Evolutionary conservation across 2,888 invertebrate species (phyloP).

Genomic region (Litoditis marina): DNA sequence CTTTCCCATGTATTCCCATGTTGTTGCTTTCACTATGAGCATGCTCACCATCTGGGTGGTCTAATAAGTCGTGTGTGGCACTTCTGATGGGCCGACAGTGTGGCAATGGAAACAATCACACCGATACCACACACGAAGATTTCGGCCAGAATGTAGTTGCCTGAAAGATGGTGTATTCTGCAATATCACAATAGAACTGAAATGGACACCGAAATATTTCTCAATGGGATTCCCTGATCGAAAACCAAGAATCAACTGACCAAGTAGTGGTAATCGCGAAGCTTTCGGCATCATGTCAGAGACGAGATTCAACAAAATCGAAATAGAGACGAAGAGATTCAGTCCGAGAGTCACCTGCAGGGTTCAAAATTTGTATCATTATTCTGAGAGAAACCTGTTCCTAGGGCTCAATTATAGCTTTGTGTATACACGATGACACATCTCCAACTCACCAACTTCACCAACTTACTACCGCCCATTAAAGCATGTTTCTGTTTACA

Average conservation of each 20-base stretch:
- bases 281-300: conserved; percentile 51
- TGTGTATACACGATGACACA: no score
- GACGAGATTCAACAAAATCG: conserved; percentile 45
- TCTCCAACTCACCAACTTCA: no score
- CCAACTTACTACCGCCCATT: no score
- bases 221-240: background rate
- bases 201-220: background rate
- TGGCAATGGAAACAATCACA: conserved; percentile 12
- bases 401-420: background rate
- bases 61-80: conserved; percentile 10
- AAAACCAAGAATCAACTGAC: conserved; percentile 8
- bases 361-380: conserved; percentile 1
- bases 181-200: background rate
- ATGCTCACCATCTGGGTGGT: conserved; percentile 17
- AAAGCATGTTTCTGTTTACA: no score
- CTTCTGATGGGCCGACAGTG: conserved; percentile 13
- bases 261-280: conserved; percentile 39
- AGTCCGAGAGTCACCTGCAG: conserved; percentile 31
- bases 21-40: background rate
- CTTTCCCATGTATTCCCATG: no score
- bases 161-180: conserved; percentile 6
- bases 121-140: conserved; percentile 18
- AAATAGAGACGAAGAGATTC: conserved; percentile 45
- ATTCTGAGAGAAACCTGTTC: no score
- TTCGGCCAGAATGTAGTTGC: conserved; percentile 20